Evolutionary conservation across 2,113 vertebrate species (phyloP).

Genomic region (Lonchura striata): DNA sequence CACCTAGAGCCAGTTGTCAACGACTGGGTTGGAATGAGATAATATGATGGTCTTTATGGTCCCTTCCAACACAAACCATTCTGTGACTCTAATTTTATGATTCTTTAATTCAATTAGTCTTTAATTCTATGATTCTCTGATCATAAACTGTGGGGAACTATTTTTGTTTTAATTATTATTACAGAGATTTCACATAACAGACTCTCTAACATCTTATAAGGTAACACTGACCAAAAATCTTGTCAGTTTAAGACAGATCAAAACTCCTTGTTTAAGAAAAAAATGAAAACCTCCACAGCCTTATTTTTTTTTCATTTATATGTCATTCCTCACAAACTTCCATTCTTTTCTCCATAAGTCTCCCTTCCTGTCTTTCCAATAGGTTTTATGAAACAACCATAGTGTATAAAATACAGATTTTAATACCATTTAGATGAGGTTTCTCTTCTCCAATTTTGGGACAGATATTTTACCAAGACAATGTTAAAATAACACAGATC

Average conservation of each 20-base stretch:
- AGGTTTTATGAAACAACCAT: not conserved
- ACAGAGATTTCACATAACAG: not conserved
- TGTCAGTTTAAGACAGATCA: not conserved
- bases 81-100: not conserved
- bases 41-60: not conserved
- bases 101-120: not conserved
- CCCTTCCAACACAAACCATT: not conserved
- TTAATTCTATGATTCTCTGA: not conserved
- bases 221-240: not conserved
- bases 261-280: not conserved
- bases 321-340: not conserved
- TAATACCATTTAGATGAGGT: not conserved
- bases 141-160: not conserved
- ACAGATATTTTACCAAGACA: conserved; percentile 8
- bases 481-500: not conserved
- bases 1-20: not conserved
- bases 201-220: not conserved
- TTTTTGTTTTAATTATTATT: not conserved
- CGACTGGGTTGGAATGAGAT: not conserved
- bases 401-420: not conserved
- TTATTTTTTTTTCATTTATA: not conserved
- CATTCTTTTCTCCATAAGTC: not conserved
- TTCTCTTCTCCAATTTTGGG: not conserved
- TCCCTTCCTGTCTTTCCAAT: not conserved
- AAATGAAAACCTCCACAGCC: fast-evolving